Conservation (phyloP, 35 echinoderm and acorn worm species). For the Holothuria glaberrima region DNA sequence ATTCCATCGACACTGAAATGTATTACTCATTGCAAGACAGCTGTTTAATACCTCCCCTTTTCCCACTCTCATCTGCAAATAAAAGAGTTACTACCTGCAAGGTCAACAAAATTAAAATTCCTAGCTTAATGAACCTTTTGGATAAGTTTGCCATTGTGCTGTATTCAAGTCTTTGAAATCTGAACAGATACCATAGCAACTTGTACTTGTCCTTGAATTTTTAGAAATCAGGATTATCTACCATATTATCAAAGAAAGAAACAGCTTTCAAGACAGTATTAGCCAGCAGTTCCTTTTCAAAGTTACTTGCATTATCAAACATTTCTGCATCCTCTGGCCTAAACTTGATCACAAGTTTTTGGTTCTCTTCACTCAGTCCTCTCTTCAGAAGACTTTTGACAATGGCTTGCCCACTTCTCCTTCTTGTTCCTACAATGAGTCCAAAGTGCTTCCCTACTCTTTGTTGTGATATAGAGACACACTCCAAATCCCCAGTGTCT, state of each 20-base stretch:
- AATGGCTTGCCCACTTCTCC: constrained; percentile 72
- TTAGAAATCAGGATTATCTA: constrained; percentile 51
- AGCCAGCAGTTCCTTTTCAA: constrained; percentile 74
- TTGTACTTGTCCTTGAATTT: no score
- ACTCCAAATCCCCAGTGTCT: constrained; percentile 59
- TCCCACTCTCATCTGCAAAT: no score
- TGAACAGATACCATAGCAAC: no score
- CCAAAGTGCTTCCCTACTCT: constrained; percentile 79
- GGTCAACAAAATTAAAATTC: no score
- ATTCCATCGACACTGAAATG: no score
- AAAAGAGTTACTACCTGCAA: no score
- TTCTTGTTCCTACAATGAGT: constrained; percentile 64
- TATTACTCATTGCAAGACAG: no score
- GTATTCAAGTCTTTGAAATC: no score
- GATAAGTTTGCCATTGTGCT: no score
- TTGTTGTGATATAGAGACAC: constrained; percentile 63
- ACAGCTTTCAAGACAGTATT: constrained; percentile 79
- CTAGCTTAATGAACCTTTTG: no score
- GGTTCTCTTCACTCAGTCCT: background rate
- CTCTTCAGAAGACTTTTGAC: constrained; percentile 58
- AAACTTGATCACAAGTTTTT: constrained; percentile 41
- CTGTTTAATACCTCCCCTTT: no score
- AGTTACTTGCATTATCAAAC: constrained; percentile 58
- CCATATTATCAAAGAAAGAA: constrained; percentile 70
- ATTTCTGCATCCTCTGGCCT: constrained; percentile 47